These are phyloP conservation scores for Diaperis boleti DNA, from an alignment of 2,888 invertebrate genomes.

Conservation along the genomic window DNA sequence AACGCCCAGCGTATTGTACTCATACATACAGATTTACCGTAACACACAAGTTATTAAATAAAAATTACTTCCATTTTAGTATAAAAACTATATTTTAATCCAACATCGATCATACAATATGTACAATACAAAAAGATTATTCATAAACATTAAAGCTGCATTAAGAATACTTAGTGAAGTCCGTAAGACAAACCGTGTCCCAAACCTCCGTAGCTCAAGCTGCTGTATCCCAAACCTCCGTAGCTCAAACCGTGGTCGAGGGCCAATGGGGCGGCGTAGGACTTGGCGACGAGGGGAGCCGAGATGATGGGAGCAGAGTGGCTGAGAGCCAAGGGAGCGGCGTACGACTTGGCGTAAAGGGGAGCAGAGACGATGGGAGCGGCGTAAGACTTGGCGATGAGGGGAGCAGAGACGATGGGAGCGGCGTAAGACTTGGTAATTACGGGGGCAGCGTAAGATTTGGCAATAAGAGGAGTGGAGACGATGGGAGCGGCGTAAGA, in stretches of 20 bases:
- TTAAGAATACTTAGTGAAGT: slow-evolving; percentile 39
- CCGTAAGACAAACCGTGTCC: slow-evolving; percentile 37
- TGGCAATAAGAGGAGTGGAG: too few species aligned
- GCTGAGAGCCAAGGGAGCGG: slow-evolving; percentile 45
- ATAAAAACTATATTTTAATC: slow-evolving; percentile 38
- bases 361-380: slow-evolving; percentile 37
- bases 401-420: slow-evolving; percentile 44
- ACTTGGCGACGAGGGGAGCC: slow-evolving; percentile 46
- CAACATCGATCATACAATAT: slow-evolving; percentile 36
- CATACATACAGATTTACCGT: too few species aligned
- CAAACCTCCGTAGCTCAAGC: slow-evolving; percentile 36
- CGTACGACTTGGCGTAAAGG: too few species aligned
- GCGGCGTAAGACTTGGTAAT: slow-evolving; percentile 41
- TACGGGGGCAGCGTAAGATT: slow-evolving; percentile 29
- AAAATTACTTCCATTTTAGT: not conserved
- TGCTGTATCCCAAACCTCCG: slow-evolving; percentile 37
- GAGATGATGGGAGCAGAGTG: slow-evolving; percentile 45
- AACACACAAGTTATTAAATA: too few species aligned
- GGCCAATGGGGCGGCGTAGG: slow-evolving; percentile 27
- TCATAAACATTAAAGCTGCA: slow-evolving; percentile 8
- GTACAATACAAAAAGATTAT: slow-evolving; percentile 35
- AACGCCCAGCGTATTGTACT: too few species aligned
- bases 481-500: slow-evolving; percentile 43
- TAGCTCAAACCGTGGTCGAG: slow-evolving; percentile 41
- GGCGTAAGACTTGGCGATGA: slow-evolving; percentile 47